Evolutionary conservation across 2,888 invertebrate species (phyloP).

Genomic region (Hedya salicella): DNA sequence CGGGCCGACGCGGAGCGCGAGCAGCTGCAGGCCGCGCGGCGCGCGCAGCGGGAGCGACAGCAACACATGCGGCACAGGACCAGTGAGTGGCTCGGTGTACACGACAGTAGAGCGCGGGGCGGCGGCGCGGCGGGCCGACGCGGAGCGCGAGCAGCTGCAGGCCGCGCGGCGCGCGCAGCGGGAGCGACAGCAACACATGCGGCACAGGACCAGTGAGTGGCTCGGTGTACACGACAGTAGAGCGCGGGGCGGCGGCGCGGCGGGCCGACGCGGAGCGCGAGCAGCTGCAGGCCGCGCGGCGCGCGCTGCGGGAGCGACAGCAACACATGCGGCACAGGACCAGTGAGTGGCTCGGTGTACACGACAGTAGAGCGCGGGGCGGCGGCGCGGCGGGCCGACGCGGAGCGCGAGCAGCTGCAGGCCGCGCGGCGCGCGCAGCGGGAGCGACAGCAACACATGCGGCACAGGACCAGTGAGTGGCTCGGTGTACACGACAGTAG

Average conservation of each 20-base stretch:
- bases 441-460: constrained; percentile 62
- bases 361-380: constrained; percentile 61
- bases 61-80: constrained; percentile 49
- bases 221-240: constrained; percentile 50
- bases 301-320: constrained; percentile 74
- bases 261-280: constrained; percentile 51
- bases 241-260: constrained; percentile 58
- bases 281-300: constrained; percentile 67
- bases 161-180: constrained; percentile 66
- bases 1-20: constrained; percentile 54
- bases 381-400: constrained; percentile 52
- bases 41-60: constrained; percentile 75
- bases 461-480: constrained; percentile 38
- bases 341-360: no score
- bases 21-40: constrained; percentile 67
- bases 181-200: constrained; percentile 62
- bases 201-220: constrained; percentile 38
- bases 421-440: constrained; percentile 79
- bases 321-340: constrained; percentile 49
- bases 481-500: no score
- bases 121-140: constrained; percentile 63
- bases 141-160: constrained; percentile 63
- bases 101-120: constrained; percentile 64
- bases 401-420: constrained; percentile 52
- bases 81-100: constrained; percentile 72